Conservation (phyloP, 1,140 invertebrate species). For the Zaprionus lachaisei region DNA sequence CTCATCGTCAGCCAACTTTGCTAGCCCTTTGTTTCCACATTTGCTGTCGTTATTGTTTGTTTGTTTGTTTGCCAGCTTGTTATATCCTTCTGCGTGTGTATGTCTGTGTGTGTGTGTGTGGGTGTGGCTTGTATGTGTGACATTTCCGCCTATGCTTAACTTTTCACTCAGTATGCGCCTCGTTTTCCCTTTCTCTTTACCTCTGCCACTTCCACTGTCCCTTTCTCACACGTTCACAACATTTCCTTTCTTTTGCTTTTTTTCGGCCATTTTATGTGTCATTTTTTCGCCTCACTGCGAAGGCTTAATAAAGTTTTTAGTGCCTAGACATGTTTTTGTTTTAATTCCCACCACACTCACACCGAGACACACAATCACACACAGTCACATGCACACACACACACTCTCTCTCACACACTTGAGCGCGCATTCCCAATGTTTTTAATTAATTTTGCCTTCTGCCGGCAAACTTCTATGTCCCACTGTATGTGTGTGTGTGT, state of each 20-base stretch:
- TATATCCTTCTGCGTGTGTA: slow-evolving; percentile 39
- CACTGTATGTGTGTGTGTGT: slow-evolving; percentile 31
- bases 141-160: slow-evolving; percentile 81
- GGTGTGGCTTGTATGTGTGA: slow-evolving; percentile 75
- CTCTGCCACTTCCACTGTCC: neutral
- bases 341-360: slow-evolving; percentile 41
- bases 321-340: slow-evolving; percentile 80
- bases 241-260: slow-evolving; percentile 25
- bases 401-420: slow-evolving; percentile 22
- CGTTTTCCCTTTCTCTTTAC: neutral
- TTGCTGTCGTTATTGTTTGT: slow-evolving; percentile 80
- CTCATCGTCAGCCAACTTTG: slow-evolving; percentile 59
- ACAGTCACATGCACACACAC: slow-evolving; percentile 10
- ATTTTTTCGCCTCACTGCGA: slow-evolving; percentile 62
- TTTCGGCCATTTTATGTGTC: slow-evolving; percentile 73
- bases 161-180: slow-evolving; percentile 64
- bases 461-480: slow-evolving; percentile 54
- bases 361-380: slow-evolving; percentile 2
- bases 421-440: slow-evolving; percentile 43
- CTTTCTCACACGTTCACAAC: neutral
- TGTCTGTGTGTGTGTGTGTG: slow-evolving; percentile 19
- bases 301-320: slow-evolving; percentile 80
- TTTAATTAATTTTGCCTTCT: slow-evolving; percentile 79
- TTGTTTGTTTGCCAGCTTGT: slow-evolving; percentile 72
- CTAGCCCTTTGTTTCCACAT: slow-evolving; percentile 79